Evolutionary conservation across 2,797 vertebrate genomes (phyloP), one percentile per base, ranked within the genome.

Genomic region (Mycteria americana): DNA sequence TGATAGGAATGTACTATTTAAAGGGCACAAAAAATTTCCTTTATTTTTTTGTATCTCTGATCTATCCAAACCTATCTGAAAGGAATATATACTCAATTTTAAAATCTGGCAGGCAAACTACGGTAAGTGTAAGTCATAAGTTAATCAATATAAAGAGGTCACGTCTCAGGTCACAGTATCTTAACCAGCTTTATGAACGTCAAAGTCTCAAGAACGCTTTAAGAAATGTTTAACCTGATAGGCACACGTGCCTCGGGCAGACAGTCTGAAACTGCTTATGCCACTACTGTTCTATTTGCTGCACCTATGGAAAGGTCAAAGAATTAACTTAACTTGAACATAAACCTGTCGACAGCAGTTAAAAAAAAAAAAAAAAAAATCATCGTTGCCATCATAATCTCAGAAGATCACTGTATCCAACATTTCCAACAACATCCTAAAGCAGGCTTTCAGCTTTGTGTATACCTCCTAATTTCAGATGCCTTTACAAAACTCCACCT

Each of bases 201-300:
- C 80, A 53, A 48, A 81, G 54, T 68, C 67, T 50, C 83, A 78
- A 54, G 50, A 97, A 86, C 48, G 54, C 54, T 90, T 19, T 76
- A 41, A 72, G 76, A 72, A 93, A 90, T 74, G 35, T 90, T 94
- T 94, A 95, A 90, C 67, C 37, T 4, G 0, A 51, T 2, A 11
- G 13, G 50, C 10, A 54, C 46, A 31, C 0, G 0, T 57, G 45
- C 48, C 68, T 76, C 0, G 0, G 45, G n/a, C 69, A 85, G 19
- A 24, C 33, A 86, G 39, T 13, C 53, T 51, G 59, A 57, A 76
- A 69, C 19, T 73, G 59, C 50, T 43, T 18, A 15, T 2, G 0
- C 15, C 30, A 31, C 1, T 56, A 18, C 54, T 82, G 23, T 64
- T 84, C 37, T 60, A 9, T 13, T 48, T 70, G 28, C 53, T 84